Evolutionary conservation across 1,140 invertebrate genomes (phyloP).

Genomic region (Battus philenor): DNA sequence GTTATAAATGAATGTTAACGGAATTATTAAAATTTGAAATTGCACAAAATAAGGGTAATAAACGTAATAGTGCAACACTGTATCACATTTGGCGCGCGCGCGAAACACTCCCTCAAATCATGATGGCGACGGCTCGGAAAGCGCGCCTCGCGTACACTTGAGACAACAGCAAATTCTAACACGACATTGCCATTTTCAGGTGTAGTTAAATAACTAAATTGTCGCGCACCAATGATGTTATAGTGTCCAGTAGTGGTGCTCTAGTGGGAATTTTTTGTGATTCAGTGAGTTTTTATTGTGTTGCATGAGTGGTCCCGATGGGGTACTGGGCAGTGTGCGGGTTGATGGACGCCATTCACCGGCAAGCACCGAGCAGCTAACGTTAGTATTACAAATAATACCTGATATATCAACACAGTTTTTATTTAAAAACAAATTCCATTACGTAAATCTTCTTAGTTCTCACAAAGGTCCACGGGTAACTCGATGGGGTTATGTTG

Average conservation of each 20-base stretch:
- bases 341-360: slow-evolving; percentile 63
- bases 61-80: slow-evolving; percentile 31
- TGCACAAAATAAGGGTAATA: background rate
- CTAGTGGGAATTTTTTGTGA: slow-evolving; percentile 41
- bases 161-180: slow-evolving; percentile 27
- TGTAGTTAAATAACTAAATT: slow-evolving; percentile 20
- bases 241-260: slow-evolving; percentile 36
- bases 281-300: slow-evolving; percentile 44
- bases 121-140: slow-evolving; percentile 53
- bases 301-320: slow-evolving; percentile 68
- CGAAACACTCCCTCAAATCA: slow-evolving; percentile 56
- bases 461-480: no score
- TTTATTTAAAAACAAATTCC: no score
- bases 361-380: slow-evolving; percentile 68
- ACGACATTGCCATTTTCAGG: slow-evolving; percentile 19
- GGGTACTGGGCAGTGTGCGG: slow-evolving; percentile 46
- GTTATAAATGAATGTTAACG: no score
- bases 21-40: background rate
- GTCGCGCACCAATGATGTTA: slow-evolving; percentile 51
- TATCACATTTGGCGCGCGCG: slow-evolving; percentile 60
- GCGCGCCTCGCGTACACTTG: slow-evolving; percentile 47
- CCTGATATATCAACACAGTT: background rate
- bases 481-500: no score
- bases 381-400: slow-evolving; percentile 42
- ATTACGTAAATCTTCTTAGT: no score